Base-by-base conservation (phyloP, 2,888 invertebrate genomes). In the Melolontha melolontha region DNA sequence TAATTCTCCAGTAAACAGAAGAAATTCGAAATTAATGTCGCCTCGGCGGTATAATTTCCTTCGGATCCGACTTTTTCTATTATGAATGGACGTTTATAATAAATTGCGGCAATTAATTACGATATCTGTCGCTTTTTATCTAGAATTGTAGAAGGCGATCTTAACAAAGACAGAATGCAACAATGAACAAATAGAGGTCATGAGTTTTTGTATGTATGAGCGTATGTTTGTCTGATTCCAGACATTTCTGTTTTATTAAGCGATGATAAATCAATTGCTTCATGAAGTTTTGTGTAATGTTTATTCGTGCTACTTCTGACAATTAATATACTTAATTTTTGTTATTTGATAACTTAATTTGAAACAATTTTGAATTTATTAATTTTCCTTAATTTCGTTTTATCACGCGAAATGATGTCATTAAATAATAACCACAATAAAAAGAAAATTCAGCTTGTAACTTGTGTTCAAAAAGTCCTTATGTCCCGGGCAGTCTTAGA, bases 1-100 rank as follows among this genome's bases (percentile, higher is more conserved):
- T 80, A 79, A 80, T 79, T 76, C 75, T 44, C 76, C 75, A 76
- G 75, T 73, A 79, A 78, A 79, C 75, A 79, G 74, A 72, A 77
- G 75, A 75, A 78, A 76, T 73, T 71, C 52, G 71, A 70, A 75
- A 73, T 73, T 70, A 68, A 73, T 70, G 73, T 73, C 72, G 65
- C 41, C 40, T 14, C 64, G 59, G 22, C 50, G 69, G 69, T 70
- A 70, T 73, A 72, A 72, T 71, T 70, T 70, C 70, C 49, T 54
- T 62, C 66, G 70, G 69, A 71, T 72, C 70, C 40, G 16, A 70
- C 71, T 67, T 67, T 71, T 69, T 72, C 72, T 71, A 70, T 72
- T 71, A 69, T 69, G 67, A 71, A 71, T 67, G 71, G 68, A 63
- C 69, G 64, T 57, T 71, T 62, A 67, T 52, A 64, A 64, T 64